Evolutionary conservation across 1,140 invertebrate species (phyloP).

Genomic region (Pygmarrhopalites habei): DNA sequence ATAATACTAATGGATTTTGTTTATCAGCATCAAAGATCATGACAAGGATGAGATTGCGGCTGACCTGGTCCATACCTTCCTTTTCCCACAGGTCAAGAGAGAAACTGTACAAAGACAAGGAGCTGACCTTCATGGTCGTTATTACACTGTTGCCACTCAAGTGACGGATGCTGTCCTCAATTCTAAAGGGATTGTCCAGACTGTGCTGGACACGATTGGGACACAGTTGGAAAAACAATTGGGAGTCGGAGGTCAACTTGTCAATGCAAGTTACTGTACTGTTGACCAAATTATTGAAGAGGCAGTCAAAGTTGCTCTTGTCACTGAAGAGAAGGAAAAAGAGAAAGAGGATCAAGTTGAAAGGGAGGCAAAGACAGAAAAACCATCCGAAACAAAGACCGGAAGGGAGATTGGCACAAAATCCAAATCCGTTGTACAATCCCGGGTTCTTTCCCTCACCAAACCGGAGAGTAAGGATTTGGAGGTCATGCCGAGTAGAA

Average conservation of each 20-base stretch:
- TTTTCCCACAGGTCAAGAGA: slow-evolving; percentile 53
- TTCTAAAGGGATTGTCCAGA: slow-evolving; percentile 14
- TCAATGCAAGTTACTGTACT: slow-evolving; percentile 9
- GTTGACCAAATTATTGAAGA: slow-evolving; percentile 22
- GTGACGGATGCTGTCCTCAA: slow-evolving; percentile 16
- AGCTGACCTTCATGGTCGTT: slow-evolving; percentile 15
- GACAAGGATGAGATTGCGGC: slow-evolving; percentile 54
- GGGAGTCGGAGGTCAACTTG: neutral
- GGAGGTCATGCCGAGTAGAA: neutral
- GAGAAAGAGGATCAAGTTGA: neutral
- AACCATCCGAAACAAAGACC: neutral
- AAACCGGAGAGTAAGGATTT: neutral
- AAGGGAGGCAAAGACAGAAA: neutral
- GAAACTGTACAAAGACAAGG: slow-evolving; percentile 10
- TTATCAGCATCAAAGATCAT: slow-evolving; percentile 45
- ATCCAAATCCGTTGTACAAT: too few species aligned
- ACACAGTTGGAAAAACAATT: slow-evolving; percentile 14
- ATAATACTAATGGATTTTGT: slow-evolving; percentile 11
- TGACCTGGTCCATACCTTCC: slow-evolving; percentile 55
- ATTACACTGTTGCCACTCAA: slow-evolving; percentile 21
- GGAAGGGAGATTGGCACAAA: too few species aligned
- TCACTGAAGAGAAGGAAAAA: neutral
- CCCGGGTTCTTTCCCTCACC: too few species aligned
- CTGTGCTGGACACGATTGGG: slow-evolving; percentile 13
- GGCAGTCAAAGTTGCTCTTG: slow-evolving; percentile 14